A percentile compares a stretch with the other conserved stretches of the same genome.
Conservation (phyloP, 2,888 invertebrate genomes). For the Ramazzottius varieornatus region DNA sequence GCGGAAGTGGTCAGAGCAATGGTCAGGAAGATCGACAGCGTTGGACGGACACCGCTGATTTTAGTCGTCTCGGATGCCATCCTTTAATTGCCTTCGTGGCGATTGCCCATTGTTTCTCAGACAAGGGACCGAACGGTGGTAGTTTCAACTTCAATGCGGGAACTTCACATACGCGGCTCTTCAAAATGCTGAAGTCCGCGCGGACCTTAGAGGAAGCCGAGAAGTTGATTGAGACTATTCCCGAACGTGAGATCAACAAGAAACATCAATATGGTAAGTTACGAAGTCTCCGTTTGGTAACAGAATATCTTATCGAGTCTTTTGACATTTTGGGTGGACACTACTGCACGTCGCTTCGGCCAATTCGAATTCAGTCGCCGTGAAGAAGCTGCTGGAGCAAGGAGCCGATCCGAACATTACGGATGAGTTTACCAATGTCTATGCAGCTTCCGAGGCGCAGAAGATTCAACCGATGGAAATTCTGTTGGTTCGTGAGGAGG, state of each 20-base stretch:
- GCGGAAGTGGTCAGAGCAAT: too few relatives aligned
- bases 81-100: background rate
- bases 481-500: slow-evolving; percentile 34
- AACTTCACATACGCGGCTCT: background rate
- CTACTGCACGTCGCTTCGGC: background rate
- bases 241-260: too few relatives aligned
- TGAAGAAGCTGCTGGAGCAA: slow-evolving; percentile 25
- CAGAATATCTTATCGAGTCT: background rate
- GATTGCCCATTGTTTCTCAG: background rate
- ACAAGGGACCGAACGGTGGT: too few relatives aligned
- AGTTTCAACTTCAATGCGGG: too few relatives aligned
- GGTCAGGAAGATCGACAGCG: too few relatives aligned
- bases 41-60: too few relatives aligned
- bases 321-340: background rate
- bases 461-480: slow-evolving; percentile 43
- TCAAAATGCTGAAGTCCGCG: background rate
- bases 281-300: background rate
- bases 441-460: slow-evolving; percentile 35
- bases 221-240: too few relatives aligned
- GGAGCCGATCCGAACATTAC: slow-evolving; percentile 52
- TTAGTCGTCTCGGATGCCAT: too few relatives aligned
- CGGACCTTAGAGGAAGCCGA: background rate
- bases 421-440: slow-evolving; percentile 46
- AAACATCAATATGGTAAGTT: background rate
- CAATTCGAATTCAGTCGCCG: slow-evolving; percentile 10